Percentiles rank a stretch among this genome's conserved stretches.
These are phyloP conservation scores for Hippopotamyrus pictus DNA, from an alignment of 2,797 vertebrate genomes.

Conservation along the genomic window DNA sequence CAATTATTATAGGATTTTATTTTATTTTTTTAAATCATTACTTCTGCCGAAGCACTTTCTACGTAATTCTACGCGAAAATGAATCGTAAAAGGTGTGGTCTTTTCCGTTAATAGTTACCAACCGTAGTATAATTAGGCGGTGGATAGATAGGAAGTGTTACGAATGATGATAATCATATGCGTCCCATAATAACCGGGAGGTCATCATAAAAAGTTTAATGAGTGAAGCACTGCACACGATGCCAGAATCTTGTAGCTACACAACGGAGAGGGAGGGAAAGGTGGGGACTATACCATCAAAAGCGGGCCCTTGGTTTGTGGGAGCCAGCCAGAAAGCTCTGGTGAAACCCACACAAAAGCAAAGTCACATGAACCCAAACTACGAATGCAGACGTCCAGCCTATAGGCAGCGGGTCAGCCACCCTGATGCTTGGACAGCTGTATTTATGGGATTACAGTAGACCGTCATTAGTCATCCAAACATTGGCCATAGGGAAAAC, in stretches of 20 bases:
- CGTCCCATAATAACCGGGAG: background rate
- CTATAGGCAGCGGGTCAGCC: background rate
- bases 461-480: background rate
- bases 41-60: background rate
- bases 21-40: background rate
- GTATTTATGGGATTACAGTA: background rate
- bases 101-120: background rate
- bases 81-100: background rate
- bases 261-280: background rate
- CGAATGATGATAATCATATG: background rate
- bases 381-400: background rate
- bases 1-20: background rate
- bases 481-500: background rate
- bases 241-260: background rate
- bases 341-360: background rate
- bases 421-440: background rate
- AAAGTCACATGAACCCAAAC: background rate
- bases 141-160: background rate
- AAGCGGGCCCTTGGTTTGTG: background rate
- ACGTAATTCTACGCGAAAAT: background rate
- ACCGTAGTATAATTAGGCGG: background rate
- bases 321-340: background rate
- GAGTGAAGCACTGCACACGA: background rate
- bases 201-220: background rate
- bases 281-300: background rate